phyloP scores from a whole-genome alignment of 2,797 vertebrate genomes.

The Chaetodon trifasciatus region DNA sequence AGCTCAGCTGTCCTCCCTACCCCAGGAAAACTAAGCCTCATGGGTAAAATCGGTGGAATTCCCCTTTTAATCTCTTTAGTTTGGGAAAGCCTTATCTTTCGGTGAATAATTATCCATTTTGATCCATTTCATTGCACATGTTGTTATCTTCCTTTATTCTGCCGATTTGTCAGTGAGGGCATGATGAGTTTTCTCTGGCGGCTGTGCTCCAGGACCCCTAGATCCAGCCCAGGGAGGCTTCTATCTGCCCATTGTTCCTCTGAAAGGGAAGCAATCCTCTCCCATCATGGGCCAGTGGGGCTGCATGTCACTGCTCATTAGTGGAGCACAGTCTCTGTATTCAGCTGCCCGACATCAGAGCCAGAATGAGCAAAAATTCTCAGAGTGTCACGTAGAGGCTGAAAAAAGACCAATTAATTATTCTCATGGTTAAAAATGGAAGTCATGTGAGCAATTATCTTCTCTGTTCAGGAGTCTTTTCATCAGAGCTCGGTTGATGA shows the following conservation, averaged over 20 bases:
- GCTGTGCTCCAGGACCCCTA: slow-evolving; percentile 17
- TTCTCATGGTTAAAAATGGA: slow-evolving; percentile 18
- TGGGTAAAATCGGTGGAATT: neutral
- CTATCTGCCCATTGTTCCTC: slow-evolving; percentile 68
- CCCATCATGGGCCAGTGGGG: slow-evolving; percentile 51
- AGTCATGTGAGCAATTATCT: slow-evolving; percentile 24
- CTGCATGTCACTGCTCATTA: slow-evolving; percentile 75
- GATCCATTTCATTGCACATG: slow-evolving; percentile 9
- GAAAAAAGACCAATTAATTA: slow-evolving; percentile 17
- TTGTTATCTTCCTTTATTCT: slow-evolving; percentile 9
- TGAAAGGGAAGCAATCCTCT: slow-evolving; percentile 55
- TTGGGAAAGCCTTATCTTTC: neutral
- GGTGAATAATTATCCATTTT: slow-evolving; percentile 2
- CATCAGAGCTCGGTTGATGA: neutral
- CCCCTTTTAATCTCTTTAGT: neutral
- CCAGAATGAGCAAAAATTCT: slow-evolving; percentile 29
- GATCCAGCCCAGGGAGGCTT: slow-evolving; percentile 39
- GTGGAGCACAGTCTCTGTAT: slow-evolving; percentile 58
- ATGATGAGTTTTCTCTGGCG: slow-evolving; percentile 18
- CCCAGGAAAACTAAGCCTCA: neutral
- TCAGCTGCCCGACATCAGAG: slow-evolving; percentile 39
- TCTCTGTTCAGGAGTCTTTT: slow-evolving; percentile 24
- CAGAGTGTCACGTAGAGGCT: slow-evolving; percentile 30
- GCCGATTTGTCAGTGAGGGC: slow-evolving; percentile 16
- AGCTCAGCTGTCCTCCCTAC: neutral